Base-by-base conservation (phyloP, 2,888 invertebrate species). In the Trichogramma evanescens region DNA sequence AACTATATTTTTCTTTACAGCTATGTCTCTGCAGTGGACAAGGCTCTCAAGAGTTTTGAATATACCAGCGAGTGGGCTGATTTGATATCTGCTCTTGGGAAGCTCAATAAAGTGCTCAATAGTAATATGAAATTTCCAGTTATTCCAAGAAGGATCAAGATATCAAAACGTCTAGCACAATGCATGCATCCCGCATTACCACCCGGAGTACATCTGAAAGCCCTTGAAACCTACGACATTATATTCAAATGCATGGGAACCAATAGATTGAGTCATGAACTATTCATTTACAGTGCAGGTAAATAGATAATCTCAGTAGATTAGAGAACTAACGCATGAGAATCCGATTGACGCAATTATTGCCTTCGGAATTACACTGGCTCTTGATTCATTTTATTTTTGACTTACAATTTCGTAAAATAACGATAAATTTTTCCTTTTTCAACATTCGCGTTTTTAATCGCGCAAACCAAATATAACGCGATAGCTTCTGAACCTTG, bases 11-110 rank as follows among this genome's bases (percentile, higher is more conserved):
- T 52, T 43, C 52, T 55, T 58, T 65, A 7, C 65, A 82, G 81
- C 64, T 86, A 89, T 77, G 88, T 88, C 66, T 85, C 86, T 50
- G 86, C 88, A 65, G 87, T 95, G 57, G 94, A 95, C 75, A 93
- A 91, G 78, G 92, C 92, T 10, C 80, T 95, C 64, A 91, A 90
- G 74, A 90, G 87, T 77, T 95, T 95, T 80, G 95, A 95, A 73
- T 90, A 89, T 74, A 92, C 93, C n/a, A 90, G 90, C 70, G 94
- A 95, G 83, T 95, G 95, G 95, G 92, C 94, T 59, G 95, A 95
- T 80, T 82, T 95, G 56, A 95, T 95, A 71, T 89, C 92, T 58
- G 93, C 93, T 5, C 80, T 95, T 43, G 91, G 89, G 54, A 94
- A 94, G 79, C 82, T 95, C 44, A 92, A 91, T 77, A 94, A 94